Evolutionary conservation across 64 coral and sea anemone genomes (phyloP).

Genomic region (Montipora capricornis): DNA sequence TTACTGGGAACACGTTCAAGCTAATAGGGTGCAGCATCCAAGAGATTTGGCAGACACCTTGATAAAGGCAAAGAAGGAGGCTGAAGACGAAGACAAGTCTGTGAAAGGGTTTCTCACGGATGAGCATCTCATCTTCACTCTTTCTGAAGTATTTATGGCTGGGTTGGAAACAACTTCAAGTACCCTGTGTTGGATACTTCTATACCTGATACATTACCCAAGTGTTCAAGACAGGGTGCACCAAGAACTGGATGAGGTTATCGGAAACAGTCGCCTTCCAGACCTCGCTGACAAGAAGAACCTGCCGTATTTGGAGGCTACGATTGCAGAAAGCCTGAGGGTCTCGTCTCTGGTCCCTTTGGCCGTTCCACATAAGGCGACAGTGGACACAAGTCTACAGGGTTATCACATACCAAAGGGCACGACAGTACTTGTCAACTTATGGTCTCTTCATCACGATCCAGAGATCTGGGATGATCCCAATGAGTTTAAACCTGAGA

Average conservation of each 20-base stretch:
- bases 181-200: background rate
- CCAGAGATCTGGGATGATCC: background rate
- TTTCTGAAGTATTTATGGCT: constrained; percentile 45
- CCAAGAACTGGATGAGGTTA: constrained; percentile 28
- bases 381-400: background rate
- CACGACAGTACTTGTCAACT: constrained; percentile 4
- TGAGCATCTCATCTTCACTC: constrained; percentile 45
- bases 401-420: background rate
- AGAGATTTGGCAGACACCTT: constrained; percentile 69
- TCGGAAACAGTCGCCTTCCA: background rate
- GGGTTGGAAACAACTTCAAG: constrained; percentile 57
- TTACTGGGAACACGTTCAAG: constrained; percentile 41
- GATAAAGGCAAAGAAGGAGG: constrained; percentile 55
- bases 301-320: constrained; percentile 12
- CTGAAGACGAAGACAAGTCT: constrained; percentile 32
- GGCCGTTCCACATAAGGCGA: background rate
- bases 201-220: background rate
- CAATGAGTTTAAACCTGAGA: background rate
- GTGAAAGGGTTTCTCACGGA: constrained; percentile 31
- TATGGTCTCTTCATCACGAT: constrained; percentile 29
- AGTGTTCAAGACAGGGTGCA: background rate
- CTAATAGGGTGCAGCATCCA: constrained; percentile 1
- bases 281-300: background rate
- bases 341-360: background rate
- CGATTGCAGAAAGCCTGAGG: background rate